These are phyloP conservation scores for Drosophila lini DNA, from an alignment of 1,140 invertebrate genomes.

Conservation along the genomic window DNA sequence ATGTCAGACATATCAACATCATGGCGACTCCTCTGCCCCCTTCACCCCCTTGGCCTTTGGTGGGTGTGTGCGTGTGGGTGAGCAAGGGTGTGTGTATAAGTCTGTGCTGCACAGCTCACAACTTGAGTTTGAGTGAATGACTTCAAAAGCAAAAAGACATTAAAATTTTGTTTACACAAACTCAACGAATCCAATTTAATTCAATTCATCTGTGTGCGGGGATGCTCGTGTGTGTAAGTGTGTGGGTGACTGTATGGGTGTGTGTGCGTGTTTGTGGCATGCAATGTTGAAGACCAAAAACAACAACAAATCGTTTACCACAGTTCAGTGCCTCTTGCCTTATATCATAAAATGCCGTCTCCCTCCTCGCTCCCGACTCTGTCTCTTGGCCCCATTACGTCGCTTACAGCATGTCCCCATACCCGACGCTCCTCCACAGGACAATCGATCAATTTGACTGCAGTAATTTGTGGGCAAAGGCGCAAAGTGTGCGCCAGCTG, in stretches of 20 bases:
- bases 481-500: constrained; percentile 74
- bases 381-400: constrained; percentile 27
- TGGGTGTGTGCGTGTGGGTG: constrained; percentile 15
- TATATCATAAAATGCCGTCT: constrained; percentile 71
- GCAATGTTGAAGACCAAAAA: constrained; percentile 58
- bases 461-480: constrained; percentile 79
- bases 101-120: constrained; percentile 48
- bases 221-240: constrained; percentile 12
- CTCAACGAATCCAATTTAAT: constrained; percentile 83
- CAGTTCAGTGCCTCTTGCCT: constrained; percentile 74
- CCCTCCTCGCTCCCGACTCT: neutral
- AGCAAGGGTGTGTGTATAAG: constrained; percentile 17
- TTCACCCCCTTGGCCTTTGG: constrained; percentile 27
- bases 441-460: constrained; percentile 81
- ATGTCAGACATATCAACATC: constrained; percentile 82
- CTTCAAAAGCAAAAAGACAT: constrained; percentile 83
- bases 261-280: constrained; percentile 60
- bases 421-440: constrained; percentile 46
- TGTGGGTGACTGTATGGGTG: constrained; percentile 7
- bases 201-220: constrained; percentile 67
- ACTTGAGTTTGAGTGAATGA: constrained; percentile 78
- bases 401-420: constrained; percentile 17
- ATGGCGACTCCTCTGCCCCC: constrained; percentile 47
- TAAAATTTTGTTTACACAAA: constrained; percentile 83
- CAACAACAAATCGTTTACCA: constrained; percentile 81